Percentiles rank a stretch among this genome's conserved stretches.
Conservation (phyloP, 2,797 vertebrate species). For the Mormyrus hasselquistii region DNA sequence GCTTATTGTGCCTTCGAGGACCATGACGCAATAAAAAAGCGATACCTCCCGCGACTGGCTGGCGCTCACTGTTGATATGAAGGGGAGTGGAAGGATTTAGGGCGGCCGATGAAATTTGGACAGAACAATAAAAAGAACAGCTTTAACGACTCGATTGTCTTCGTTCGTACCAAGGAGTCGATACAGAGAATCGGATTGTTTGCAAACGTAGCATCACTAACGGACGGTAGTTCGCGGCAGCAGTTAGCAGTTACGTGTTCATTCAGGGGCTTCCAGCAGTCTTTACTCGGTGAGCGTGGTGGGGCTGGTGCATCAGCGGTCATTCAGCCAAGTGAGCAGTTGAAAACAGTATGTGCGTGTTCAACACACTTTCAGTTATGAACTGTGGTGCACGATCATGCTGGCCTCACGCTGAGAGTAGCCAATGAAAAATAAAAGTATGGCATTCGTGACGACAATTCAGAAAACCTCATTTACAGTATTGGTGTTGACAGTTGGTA, state of each 20-base stretch:
- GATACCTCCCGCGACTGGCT: neutral
- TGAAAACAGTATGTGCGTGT: neutral
- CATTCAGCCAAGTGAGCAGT: neutral
- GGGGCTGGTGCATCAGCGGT: neutral
- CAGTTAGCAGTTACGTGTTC: neutral
- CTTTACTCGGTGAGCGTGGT: neutral
- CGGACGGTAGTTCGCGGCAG: neutral
- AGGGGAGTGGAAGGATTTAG: neutral
- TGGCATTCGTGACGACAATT: neutral
- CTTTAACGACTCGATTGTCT: neutral
- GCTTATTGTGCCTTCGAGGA: neutral
- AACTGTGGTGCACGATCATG: neutral
- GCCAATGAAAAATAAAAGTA: neutral
- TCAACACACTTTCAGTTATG: neutral
- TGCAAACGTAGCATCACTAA: neutral
- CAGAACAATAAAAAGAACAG: neutral
- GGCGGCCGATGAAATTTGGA: neutral
- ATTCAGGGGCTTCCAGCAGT: neutral
- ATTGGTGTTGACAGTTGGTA: neutral
- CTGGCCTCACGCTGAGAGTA: neutral
- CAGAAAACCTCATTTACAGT: neutral
- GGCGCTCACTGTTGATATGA: neutral
- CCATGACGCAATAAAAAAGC: neutral
- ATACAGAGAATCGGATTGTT: neutral
- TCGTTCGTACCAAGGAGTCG: neutral